Evolutionary conservation across 2,888 invertebrate species (phyloP), one percentile per base, ranked within the genome.

Genomic region (Diachrysia chrysitis): DNA sequence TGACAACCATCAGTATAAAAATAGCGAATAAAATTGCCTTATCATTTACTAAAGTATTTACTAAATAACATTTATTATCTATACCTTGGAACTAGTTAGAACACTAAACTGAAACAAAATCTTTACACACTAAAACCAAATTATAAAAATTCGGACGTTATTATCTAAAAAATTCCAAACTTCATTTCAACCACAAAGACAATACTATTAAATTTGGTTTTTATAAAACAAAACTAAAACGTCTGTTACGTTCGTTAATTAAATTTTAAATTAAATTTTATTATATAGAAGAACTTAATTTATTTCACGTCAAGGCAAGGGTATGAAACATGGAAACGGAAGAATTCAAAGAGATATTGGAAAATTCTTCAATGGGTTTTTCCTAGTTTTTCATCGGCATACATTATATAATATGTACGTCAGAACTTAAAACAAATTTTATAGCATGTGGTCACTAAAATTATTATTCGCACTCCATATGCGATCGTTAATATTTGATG

Each of bases 241-340:
- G 7, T 17, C 51, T 23, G 37, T 25, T 48, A 19, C 51, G 35
- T 56, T 63, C 25, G 48, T 65, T 78, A 71, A 83, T 82, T 82
- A 82, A 70, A 80, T 73, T 83, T 82, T 73, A 82, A 82, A 83
- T 82, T 76, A 70, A 77, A 72, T 61, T 78, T 76, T 69, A 57
- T 75, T 69, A 69, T 59, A 58, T 35, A 29, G 10, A 16, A 46
- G 23, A 37, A 63, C 54, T 66, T 69, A 62, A 72, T 79, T 79
- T 67, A 66, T 58, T 64, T 59, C 58, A 63, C 56, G 75, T 81
- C 75, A 69, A 59, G 21, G 16, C 63, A 51, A 74, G 60, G 35
- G 29, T 62, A 73, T 78, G 73, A 58, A 60, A 57, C 59, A 64
- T 64, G 10, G 42, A n/a, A n/a, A n/a, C n/a, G n/a, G 69, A 69